Evolutionary conservation across 2,888 invertebrate species (phyloP).

Genomic region (Arctia plantaginis): DNA sequence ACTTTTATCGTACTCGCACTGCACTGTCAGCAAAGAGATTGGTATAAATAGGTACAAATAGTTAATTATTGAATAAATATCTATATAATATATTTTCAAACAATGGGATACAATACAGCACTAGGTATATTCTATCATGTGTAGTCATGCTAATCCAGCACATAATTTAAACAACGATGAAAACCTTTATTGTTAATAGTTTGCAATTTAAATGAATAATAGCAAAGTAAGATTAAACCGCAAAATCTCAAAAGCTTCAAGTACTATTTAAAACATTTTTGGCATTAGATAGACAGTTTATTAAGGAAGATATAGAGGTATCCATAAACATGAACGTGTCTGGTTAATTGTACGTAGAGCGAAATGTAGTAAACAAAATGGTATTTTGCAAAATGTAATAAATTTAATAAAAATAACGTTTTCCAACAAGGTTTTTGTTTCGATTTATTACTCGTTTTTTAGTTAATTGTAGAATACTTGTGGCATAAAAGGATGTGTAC

Average conservation of each 20-base stretch:
- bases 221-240: neutral
- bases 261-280: neutral
- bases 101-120: no score
- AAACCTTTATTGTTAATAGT: neutral
- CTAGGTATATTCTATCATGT: no score
- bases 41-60: no score
- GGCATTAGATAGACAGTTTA: neutral
- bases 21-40: no score
- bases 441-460: neutral
- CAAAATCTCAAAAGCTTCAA: neutral
- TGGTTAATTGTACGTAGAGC: conserved; percentile 12
- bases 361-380: neutral
- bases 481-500: neutral
- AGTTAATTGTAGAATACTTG: neutral
- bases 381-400: neutral
- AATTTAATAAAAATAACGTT: neutral
- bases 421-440: neutral
- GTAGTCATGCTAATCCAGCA: neutral
- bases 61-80: no score
- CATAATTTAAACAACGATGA: neutral
- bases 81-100: no score
- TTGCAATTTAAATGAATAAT: neutral
- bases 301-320: neutral
- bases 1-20: no score
- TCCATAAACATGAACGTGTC: conserved; percentile 12